Evolutionary conservation across 1,140 invertebrate genomes (phyloP).

Genomic region (Drosophila aff.): DNA sequence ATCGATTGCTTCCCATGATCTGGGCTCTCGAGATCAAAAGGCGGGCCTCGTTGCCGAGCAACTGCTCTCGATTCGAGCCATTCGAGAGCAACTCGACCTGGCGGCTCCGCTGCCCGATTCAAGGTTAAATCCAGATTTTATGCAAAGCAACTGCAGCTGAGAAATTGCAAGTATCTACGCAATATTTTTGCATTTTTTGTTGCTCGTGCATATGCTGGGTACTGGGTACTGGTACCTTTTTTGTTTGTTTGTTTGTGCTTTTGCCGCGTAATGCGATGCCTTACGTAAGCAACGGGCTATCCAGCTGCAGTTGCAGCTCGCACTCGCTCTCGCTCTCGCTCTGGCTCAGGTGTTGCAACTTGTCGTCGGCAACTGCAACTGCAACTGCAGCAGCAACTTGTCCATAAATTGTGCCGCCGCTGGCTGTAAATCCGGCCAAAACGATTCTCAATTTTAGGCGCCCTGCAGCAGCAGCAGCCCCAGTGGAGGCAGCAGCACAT

Average conservation of each 20-base stretch:
- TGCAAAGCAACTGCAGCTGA: constrained; percentile 46
- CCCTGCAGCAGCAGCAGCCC: constrained; percentile 31
- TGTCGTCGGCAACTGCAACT: constrained; percentile 48
- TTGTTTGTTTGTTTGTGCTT: constrained; percentile 10
- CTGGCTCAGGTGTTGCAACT: constrained; percentile 65
- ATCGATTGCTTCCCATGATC: constrained; percentile 23
- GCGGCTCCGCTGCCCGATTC: constrained; percentile 16
- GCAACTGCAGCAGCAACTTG: constrained; percentile 34
- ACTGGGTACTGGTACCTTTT: neutral
- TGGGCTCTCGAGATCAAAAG: constrained; percentile 15
- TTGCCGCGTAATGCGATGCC: constrained; percentile 61
- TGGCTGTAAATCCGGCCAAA: constrained; percentile 64
- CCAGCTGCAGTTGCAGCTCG: constrained; percentile 61
- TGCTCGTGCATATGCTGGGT: neutral
- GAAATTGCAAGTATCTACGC: constrained; percentile 49
- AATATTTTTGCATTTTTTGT: constrained; percentile 45
- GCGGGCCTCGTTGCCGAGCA: neutral
- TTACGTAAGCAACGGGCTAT: constrained; percentile 67
- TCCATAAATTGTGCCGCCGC: constrained; percentile 55
- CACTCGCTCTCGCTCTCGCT: constrained; percentile 28
- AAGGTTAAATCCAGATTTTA: constrained; percentile 54
- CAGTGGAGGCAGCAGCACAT: constrained; percentile 17
- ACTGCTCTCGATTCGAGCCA: constrained; percentile 23
- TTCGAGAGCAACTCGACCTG: constrained; percentile 9
- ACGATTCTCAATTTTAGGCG: constrained; percentile 60